Base-by-base conservation (phyloP, 2,113 vertebrate genomes). In the Vidua macroura region DNA sequence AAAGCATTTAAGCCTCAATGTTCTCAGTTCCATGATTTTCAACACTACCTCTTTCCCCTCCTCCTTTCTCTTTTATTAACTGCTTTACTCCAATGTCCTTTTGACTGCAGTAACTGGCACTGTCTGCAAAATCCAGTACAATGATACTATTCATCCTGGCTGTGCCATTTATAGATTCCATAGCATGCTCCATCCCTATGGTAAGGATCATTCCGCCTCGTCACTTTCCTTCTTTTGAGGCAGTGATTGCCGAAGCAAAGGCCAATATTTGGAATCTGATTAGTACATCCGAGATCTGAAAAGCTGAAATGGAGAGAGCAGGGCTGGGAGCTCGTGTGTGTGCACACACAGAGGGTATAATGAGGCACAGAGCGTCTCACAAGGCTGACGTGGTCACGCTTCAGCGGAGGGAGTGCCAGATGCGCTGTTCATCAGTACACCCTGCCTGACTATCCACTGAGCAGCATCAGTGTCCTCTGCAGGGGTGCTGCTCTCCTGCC, bases 91-190 rank as follows among this genome's bases (percentile, higher is more conserved):
- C 73, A 67, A 70, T 91, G 51, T 97, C 63, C 63, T 91, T 95
- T 93, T 83, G 78, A 95, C 81, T 95, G 82, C 68, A 48, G 56
- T 70, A 96, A 75, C 91, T 95, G 92, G 86, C 85, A 77, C 80
- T 94, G 60, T 60, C 93, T 94, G 88, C 67, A 88, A 95, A 95
- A 95, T 67, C 82, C 92, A 85, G 88, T 69, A 96, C 93, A 96
- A 96, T 97, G 77, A 66, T 92, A 44, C 81, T 83, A 96, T 94
- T 96, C 92, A 97, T 96, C 81, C 94, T 43, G 64, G 81, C 92
- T 95, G 93, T 95, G 92, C 95, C 96, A 92, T 97, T 97, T 97
- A 94, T 86, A 94, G 96, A 96, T 95, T 94, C 90, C 93, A 96
- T 96, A 95, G 79, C 68, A 83, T 75, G 58, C 55, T 66, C 33